Evolutionary conservation across 2,113 vertebrate genomes (phyloP), one percentile per base, ranked within the genome.

Genomic region (Neofelis nebulosa): DNA sequence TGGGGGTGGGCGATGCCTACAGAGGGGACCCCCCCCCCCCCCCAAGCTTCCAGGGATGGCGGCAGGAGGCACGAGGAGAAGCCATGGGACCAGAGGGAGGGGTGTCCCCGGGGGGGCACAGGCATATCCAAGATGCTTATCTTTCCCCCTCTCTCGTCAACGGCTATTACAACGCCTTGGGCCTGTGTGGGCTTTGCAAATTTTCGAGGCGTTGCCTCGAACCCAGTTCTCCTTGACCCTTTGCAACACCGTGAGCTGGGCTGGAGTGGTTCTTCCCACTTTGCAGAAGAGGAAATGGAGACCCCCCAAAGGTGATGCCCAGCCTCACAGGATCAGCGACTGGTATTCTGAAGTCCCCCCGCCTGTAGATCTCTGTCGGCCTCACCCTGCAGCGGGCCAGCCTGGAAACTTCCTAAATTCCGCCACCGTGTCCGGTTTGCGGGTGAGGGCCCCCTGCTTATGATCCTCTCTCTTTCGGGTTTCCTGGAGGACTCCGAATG

Each of bases 251-350:
- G 13, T 0, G 12, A 23, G 48, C 25, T 63, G n/a, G 29, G 65
- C 68, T 9, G 2, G 45, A 45, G 36, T 71, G 16, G 31, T 86
- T 14, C 73, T 12, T 52, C 16, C 61, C 31, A 21, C 7, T n/a
- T 66, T 2, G 29, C 16, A 48, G 89, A 68, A 50, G 65, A 38
- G 71, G 63, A 63, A 36, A 69, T 1, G 8, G 74, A 89, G 83
- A 78, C 21, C 78, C 8, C 73, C 89, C 89, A 33, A n/a, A 41
- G 82, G 33, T 7, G 11, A 74, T 0, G 50, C 31, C 83, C 23
- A 15, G 48, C 4, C 31, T 36, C 74, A 33, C 0, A 0, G 66
- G 61, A 4, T 27, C 2, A 0, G 63, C 0, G 2, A 38, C 23
- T 9, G n/a, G 4, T 25, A n/a, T 38, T 66, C 71, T 31, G 79